A percentile compares a stretch with the other conserved stretches of the same genome.
Conservation (phyloP, 2,888 invertebrate genomes). For the Cryptocephalus moraei region DNA sequence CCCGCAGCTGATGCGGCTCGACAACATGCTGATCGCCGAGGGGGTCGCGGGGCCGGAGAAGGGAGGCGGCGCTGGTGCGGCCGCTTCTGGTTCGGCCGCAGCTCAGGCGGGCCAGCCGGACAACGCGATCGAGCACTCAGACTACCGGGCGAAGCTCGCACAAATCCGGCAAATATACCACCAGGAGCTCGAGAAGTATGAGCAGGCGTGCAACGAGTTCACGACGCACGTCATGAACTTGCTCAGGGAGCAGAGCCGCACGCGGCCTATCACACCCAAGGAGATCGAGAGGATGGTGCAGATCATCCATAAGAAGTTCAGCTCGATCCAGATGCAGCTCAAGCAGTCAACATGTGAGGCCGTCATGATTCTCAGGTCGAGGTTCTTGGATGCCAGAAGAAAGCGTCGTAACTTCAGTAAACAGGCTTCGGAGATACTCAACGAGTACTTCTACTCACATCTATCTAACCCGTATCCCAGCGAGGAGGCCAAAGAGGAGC, state of each 20-base stretch:
- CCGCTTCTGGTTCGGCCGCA: constrained; percentile 77
- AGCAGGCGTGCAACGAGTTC: constrained; percentile 99
- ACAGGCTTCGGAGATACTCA: constrained; percentile 97
- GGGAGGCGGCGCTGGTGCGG: constrained; percentile 80
- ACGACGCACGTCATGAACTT: constrained; percentile 99
- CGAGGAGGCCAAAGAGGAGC: constrained; percentile 99
- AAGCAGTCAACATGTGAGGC: constrained; percentile 99
- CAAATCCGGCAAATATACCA: constrained; percentile 99
- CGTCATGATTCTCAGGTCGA: constrained; percentile 94
- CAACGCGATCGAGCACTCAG: constrained; percentile 97
- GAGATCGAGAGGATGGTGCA: constrained; percentile 99
- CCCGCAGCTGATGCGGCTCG: constrained; percentile 95
- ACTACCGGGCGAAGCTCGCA: constrained; percentile 96
- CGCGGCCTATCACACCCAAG: constrained; percentile 95
- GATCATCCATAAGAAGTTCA: constrained; percentile 97
- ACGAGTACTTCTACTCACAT: constrained; percentile 99
- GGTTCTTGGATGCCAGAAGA: constrained; percentile 67
- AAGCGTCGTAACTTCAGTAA: constrained; percentile 99
- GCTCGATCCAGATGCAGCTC: constrained; percentile 95
- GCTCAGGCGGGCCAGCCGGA: constrained; percentile 72
- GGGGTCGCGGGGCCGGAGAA: constrained; percentile 96
- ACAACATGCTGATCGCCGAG: constrained; percentile 98
- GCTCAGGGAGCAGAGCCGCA: constrained; percentile 91
- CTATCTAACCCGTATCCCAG: constrained; percentile 99
- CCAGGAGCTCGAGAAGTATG: constrained; percentile 93